phyloP scores from a whole-genome alignment of 1,140 invertebrate genomes.

The Pseudachorutes palmiensis region DNA sequence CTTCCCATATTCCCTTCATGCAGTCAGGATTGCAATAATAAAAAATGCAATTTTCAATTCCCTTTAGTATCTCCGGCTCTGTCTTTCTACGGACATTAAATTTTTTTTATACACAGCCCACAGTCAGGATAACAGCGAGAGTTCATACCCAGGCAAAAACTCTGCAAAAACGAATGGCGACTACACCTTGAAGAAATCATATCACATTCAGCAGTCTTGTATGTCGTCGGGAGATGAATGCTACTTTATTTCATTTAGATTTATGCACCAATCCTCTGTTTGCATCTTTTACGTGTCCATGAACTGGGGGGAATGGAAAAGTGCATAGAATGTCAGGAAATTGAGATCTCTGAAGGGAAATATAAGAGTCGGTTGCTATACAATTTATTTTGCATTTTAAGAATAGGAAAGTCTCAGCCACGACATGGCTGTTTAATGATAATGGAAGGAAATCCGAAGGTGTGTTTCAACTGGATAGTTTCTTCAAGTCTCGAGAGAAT shows the following conservation, averaged over 20 bases:
- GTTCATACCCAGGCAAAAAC: neutral
- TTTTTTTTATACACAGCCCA: neutral
- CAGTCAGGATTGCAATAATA: constrained; percentile 5
- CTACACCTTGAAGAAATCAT: too few species aligned
- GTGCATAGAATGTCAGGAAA: neutral
- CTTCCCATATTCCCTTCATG: neutral
- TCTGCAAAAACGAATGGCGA: neutral
- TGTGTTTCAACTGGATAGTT: neutral
- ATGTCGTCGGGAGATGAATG: too few species aligned
- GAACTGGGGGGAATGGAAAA: neutral
- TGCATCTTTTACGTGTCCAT: neutral
- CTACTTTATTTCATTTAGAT: neutral
- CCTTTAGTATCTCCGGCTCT: neutral
- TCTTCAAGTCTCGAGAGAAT: neutral
- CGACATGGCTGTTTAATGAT: neutral
- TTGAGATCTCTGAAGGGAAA: too few species aligned
- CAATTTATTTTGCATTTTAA: too few species aligned
- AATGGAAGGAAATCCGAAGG: neutral
- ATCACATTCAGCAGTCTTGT: too few species aligned
- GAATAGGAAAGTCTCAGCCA: too few species aligned
- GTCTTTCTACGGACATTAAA: constrained; percentile 5
- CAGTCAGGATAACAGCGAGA: neutral
- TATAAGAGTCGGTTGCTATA: too few species aligned
- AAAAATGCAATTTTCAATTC: constrained; percentile 7
- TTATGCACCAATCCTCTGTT: neutral